phyloP scores from a whole-genome alignment of 1,140 invertebrate genomes.

The Sweltsa coloradensis region DNA sequence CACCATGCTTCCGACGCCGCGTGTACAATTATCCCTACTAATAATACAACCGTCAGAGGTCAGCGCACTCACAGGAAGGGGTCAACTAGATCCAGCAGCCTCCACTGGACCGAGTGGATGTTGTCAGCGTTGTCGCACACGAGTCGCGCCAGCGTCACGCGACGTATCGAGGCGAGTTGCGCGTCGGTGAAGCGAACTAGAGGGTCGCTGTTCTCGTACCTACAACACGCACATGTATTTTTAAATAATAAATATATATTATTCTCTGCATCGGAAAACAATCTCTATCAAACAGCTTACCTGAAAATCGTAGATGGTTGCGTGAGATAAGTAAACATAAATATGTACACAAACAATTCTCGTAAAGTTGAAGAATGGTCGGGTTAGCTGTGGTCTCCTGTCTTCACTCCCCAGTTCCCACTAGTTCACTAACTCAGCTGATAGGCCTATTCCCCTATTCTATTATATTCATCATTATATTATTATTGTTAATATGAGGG shows the following conservation, averaged over 20 bases:
- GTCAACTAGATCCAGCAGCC: constrained; percentile 27
- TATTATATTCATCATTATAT: too few relatives aligned
- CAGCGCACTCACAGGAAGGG: constrained; percentile 39
- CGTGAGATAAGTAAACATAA: not conserved
- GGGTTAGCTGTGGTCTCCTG: too few relatives aligned
- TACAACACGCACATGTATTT: too few relatives aligned
- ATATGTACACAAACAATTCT: not conserved
- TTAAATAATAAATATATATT: too few relatives aligned
- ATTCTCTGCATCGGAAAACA: constrained; percentile 21
- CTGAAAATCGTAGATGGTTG: not conserved
- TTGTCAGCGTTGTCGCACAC: constrained; percentile 33
- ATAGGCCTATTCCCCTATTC: too few relatives aligned
- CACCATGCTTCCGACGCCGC: too few relatives aligned
- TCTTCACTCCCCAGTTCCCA: too few relatives aligned
- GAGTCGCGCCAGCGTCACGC: constrained; percentile 27
- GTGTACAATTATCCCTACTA: too few relatives aligned
- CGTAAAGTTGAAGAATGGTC: not conserved
- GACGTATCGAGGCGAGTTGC: constrained; percentile 32
- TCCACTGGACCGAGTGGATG: constrained; percentile 29
- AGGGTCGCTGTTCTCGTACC: constrained; percentile 38
- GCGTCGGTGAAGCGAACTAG: constrained; percentile 37
- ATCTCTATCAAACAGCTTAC: not conserved
- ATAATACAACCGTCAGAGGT: too few relatives aligned
- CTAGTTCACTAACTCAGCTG: too few relatives aligned
- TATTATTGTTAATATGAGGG: too few relatives aligned